Percentiles rank a stretch among this genome's conserved stretches.
Conservation (phyloP, 2,113 vertebrate species). For the Thunnus maccoyii region DNA sequence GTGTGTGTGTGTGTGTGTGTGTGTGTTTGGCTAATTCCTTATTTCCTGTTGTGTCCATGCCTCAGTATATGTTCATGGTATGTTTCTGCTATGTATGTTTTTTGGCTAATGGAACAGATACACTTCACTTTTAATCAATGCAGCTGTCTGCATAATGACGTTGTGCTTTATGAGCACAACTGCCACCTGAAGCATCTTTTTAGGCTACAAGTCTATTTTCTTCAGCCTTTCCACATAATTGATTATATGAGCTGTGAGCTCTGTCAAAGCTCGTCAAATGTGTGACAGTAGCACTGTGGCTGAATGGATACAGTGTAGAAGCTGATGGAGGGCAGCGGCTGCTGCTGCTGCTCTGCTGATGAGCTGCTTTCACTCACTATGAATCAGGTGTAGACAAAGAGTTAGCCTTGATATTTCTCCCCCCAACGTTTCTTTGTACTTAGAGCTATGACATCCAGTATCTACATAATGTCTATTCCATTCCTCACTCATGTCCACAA, state of each 20-base stretch:
- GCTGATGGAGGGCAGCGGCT: not conserved
- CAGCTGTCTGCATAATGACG: not conserved
- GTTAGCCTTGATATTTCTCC: not conserved
- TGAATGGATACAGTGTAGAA: not conserved
- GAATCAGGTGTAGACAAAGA: too few species aligned
- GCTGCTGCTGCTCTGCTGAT: not conserved
- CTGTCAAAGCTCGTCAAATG: not conserved
- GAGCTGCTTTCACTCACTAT: too few species aligned
- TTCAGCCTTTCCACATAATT: too few species aligned
- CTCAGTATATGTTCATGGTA: too few species aligned
- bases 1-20: too few species aligned
- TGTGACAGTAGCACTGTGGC: not conserved
- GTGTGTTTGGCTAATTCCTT: too few species aligned
- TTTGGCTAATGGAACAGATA: not conserved
- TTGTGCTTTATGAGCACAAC: not conserved
- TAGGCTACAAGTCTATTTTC: too few species aligned
- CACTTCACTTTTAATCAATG: constrained; percentile 25
- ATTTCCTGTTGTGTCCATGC: too few species aligned
- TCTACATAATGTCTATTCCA: not conserved
- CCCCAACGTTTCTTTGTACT: not conserved
- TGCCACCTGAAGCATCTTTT: not conserved
- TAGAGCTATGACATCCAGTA: not conserved
- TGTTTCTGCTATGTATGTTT: too few species aligned
- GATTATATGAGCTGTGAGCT: too few species aligned
- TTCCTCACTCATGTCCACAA: not conserved